Base-by-base conservation (phyloP, 2,888 invertebrate species). In the Aricia artaxerxes region DNA sequence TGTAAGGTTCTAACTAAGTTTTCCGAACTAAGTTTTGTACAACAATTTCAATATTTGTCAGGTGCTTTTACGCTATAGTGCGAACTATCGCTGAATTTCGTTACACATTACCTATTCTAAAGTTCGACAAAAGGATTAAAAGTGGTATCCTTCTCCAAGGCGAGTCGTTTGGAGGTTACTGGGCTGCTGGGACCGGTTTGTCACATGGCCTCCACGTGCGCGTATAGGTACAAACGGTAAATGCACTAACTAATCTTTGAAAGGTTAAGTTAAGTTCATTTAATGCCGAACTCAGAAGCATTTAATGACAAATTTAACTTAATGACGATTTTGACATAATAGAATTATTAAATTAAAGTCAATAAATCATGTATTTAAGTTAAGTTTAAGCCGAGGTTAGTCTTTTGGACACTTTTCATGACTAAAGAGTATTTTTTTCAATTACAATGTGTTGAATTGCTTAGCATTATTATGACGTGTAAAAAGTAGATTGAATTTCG, bases 121-220 rank as follows among this genome's bases (percentile, higher is more conserved):
- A 83, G 83, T 81, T 80, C 80, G 84, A 86, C 87, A 88, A 88
- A 88, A 85, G 87, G 87, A 86, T 87, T 87, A 87, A 86, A 86
- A 83, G 86, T 85, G 86, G 88, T 87, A 90, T 91, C 89, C 88
- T 89, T 87, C 86, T 87, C 87, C 88, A 86, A 84, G 84, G 88
- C 88, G 87, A 90, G 92, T 91, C 92, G 90, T 92, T 93, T 94
- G 88, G 94, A 94, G 94, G 94, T 94, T 94, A 94, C 90, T 94
- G 91, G 94, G 94, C 92, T 90, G 83, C 84, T 85, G 82, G 84
- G 89, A 94, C 94, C 94, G 94, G 94, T 94, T 94, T 91, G 88
- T 92, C 94, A 94, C 93, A 94, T 94, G 94, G 92, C 82, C 83
- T 82, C 92, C 94, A 94, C 94, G 94, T 94, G 94, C 92, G 91